A percentile compares a stretch with the other conserved stretches of the same genome.
phyloP scores from a whole-genome alignment of 2,113 vertebrate genomes.

The Anolis sagrei region DNA sequence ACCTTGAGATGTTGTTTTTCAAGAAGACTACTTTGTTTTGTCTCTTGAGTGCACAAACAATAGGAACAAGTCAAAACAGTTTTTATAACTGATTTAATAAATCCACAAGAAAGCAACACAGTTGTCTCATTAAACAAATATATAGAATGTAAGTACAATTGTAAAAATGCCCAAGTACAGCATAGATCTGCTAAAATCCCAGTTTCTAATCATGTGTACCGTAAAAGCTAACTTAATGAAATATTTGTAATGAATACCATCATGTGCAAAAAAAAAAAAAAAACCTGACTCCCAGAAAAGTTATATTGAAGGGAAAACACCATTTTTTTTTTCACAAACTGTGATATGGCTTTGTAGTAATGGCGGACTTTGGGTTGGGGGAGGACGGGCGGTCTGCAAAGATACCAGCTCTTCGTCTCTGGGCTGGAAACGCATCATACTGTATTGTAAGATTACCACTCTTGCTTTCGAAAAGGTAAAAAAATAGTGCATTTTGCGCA shows the following conservation, averaged over 20 bases:
- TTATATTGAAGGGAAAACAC: slow-evolving; percentile 60
- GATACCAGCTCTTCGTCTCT: slow-evolving; percentile 35
- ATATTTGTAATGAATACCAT: slow-evolving; percentile 66
- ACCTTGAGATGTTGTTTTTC: too few relatives aligned
- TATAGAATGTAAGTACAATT: slow-evolving; percentile 75
- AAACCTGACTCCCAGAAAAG: slow-evolving; percentile 67
- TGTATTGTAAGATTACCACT: slow-evolving; percentile 19
- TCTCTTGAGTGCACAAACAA: too few relatives aligned
- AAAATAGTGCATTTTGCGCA: slow-evolving; percentile 47
- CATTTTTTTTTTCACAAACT: slow-evolving; percentile 57
- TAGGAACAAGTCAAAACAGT: slow-evolving; percentile 44
- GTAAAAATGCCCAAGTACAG: slow-evolving; percentile 76
- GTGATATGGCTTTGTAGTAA: slow-evolving; percentile 76
- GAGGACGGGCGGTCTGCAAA: slow-evolving; percentile 51
- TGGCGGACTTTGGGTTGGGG: slow-evolving; percentile 36
- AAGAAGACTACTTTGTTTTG: too few relatives aligned
- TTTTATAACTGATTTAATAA: slow-evolving; percentile 77
- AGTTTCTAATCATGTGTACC: slow-evolving; percentile 71
- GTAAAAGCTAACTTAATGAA: slow-evolving; percentile 72
- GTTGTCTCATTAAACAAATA: slow-evolving; percentile 74
- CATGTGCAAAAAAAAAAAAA: slow-evolving; percentile 75
- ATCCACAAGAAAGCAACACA: slow-evolving; percentile 74
- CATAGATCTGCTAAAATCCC: slow-evolving; percentile 69
- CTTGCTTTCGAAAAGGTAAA: slow-evolving; percentile 34
- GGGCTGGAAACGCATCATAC: slow-evolving; percentile 32